Evolutionary conservation across 1,140 invertebrate genomes (phyloP), one percentile per base, ranked within the genome.

Genomic region (Eulimnadia texana): DNA sequence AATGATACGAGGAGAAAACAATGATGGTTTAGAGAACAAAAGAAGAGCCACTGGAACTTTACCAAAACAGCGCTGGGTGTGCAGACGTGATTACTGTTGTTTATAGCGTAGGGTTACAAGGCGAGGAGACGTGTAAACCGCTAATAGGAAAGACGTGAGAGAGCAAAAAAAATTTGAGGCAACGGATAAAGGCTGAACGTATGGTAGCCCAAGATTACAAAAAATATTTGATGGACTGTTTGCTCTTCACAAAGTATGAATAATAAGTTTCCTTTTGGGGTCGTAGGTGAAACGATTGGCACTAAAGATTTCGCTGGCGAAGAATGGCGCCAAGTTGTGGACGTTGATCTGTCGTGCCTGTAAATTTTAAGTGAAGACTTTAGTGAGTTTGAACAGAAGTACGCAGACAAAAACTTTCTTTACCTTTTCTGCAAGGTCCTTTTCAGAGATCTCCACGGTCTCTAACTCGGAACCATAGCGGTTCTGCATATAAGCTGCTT

Each of bases 311-410:
- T 88, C 82, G 68, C 92, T 96, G 23, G 91, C 84, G 68, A 93
- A 98, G 73, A 98, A 98, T 1, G 88, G 79, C 68, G 86, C 84
- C 28, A 98, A 72, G 72, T 94, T 90, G 59, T 82, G 79, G 60
- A 98, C 90, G 70, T 93, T 90, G 54, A 98, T 86, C 74, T 93
- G 88, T 70, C 90, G 85, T 1, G 93, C 93, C 80, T 94, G 74
- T 60, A 79, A 80, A 70, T 58, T 52, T 70, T 68, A 65, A 58
- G 64, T n/a, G n/a, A n/a, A n/a, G n/a, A n/a, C n/a, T n/a, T n/a
- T n/a, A n/a, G n/a, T n/a, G n/a, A n/a, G n/a, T n/a, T n/a, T n/a
- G n/a, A n/a, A n/a, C n/a, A n/a, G n/a, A n/a, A n/a, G n/a, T n/a
- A n/a, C n/a, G n/a, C n/a, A n/a, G n/a, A n/a, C n/a, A n/a, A n/a